Evolutionary conservation across 2,797 vertebrate genomes (phyloP).

Genomic region (Leuciscus waleckii): DNA sequence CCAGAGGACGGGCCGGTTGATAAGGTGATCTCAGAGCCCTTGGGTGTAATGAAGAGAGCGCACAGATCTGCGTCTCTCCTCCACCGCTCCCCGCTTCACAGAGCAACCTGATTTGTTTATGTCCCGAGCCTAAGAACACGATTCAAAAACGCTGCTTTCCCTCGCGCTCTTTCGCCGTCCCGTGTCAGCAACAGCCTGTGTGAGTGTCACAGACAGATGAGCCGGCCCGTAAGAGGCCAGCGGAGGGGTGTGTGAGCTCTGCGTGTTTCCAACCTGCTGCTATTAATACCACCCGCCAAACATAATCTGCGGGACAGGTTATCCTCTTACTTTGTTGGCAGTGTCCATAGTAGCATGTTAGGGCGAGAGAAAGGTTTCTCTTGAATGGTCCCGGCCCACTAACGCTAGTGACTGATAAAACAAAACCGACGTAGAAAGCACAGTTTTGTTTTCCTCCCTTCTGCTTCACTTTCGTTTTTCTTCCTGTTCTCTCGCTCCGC

Average conservation of each 20-base stretch:
- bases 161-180: neutral
- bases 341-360: conserved; percentile 18
- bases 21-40: conserved; percentile 25
- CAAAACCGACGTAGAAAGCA: conserved; percentile 72
- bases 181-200: conserved; percentile 34
- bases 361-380: conserved; percentile 64
- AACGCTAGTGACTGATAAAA: conserved; percentile 66
- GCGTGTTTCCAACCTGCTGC: conserved; percentile 77
- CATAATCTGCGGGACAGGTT: conserved; percentile 83
- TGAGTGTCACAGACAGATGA: conserved; percentile 76
- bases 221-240: conserved; percentile 55
- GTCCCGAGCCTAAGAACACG: neutral
- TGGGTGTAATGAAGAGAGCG: neutral
- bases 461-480: conserved; percentile 34
- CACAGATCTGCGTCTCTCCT: conserved; percentile 36
- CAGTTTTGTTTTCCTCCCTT: conserved; percentile 68
- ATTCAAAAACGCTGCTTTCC: neutral
- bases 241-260: conserved; percentile 51
- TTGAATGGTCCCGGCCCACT: conserved; percentile 12
- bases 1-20: conserved; percentile 18
- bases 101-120: conserved; percentile 39
- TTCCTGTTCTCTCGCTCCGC: conserved; percentile 15
- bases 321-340: conserved; percentile 87
- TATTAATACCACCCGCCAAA: conserved; percentile 93
- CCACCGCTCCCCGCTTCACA: conserved; percentile 2